Percentiles rank a stretch among this genome's conserved stretches.
Evolutionary conservation across 2,888 invertebrate species (phyloP).

Genomic region (Drosophila kokeensis): DNA sequence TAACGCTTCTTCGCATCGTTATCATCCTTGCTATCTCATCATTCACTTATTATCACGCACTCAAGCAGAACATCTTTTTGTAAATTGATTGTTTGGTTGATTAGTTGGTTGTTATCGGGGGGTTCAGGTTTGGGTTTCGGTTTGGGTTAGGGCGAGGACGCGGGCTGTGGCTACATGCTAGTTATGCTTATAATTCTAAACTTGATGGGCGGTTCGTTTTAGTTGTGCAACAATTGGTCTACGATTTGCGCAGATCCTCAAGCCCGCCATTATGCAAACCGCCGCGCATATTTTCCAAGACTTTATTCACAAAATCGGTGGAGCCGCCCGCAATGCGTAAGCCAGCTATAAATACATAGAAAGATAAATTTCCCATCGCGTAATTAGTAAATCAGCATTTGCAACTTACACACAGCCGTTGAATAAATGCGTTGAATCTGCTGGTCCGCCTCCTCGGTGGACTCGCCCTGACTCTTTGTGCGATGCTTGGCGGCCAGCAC

Average conservation of each 20-base stretch:
- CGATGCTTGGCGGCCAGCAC: conserved; percentile 88
- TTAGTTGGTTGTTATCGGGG: conserved; percentile 13
- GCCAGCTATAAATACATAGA: conserved; percentile 86
- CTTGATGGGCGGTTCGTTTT: conserved; percentile 73
- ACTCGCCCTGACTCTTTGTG: conserved; percentile 80
- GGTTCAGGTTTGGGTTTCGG: not conserved
- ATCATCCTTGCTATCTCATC: conserved; percentile 16
- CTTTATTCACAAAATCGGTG: conserved; percentile 96
- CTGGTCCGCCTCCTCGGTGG: conserved; percentile 88
- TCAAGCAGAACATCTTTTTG: conserved; percentile 52
- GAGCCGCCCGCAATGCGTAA: conserved; percentile 95
- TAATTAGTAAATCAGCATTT: not conserved
- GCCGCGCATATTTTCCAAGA: conserved; percentile 93
- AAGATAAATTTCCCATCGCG: not conserved
- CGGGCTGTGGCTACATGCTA: conserved; percentile 35
- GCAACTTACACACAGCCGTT: conserved; percentile 77
- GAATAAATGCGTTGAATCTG: conserved; percentile 89
- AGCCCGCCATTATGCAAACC: conserved; percentile 92
- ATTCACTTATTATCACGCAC: conserved; percentile 61
- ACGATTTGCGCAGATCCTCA: conserved; percentile 88
- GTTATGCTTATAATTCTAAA: conserved; percentile 53
- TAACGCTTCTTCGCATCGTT: not conserved
- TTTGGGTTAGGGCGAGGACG: conserved; percentile 22
- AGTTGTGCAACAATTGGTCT: conserved; percentile 43
- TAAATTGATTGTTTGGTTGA: conserved; percentile 49